These are phyloP conservation scores for Bicyclus anynana DNA, from an alignment of 1,140 invertebrate species.

Conservation along the genomic window DNA sequence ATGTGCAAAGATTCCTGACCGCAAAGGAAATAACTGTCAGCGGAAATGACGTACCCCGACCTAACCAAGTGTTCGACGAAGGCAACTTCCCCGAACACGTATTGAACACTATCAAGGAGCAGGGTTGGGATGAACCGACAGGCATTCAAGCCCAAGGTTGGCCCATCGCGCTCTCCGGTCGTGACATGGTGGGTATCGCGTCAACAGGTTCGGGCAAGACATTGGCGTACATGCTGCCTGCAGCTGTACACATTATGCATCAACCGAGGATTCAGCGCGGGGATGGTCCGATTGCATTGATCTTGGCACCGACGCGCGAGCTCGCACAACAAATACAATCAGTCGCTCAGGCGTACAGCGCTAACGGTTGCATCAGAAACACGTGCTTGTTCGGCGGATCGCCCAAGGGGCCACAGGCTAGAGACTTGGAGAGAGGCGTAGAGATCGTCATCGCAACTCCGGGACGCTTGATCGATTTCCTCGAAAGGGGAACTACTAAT, in stretches of 20 bases:
- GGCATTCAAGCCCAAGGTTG: constrained; percentile 93
- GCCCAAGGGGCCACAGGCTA: constrained; percentile 94
- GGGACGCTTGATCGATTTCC: constrained; percentile 97
- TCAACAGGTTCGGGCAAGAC: constrained; percentile 97
- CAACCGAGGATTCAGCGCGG: constrained; percentile 84
- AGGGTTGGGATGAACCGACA: constrained; percentile 90
- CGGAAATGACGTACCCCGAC: constrained; percentile 89
- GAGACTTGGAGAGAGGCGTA: constrained; percentile 93
- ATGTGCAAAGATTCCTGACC: constrained; percentile 85
- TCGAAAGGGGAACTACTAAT: constrained; percentile 95
- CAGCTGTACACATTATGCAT: constrained; percentile 86
- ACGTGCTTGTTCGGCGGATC: constrained; percentile 98
- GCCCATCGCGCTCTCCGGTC: constrained; percentile 94
- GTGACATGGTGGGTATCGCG: constrained; percentile 96
- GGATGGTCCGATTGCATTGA: constrained; percentile 95
- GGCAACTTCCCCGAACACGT: constrained; percentile 91
- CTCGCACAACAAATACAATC: constrained; percentile 98
- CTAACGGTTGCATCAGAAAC: constrained; percentile 88
- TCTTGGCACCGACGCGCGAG: constrained; percentile 97
- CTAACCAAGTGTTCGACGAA: constrained; percentile 93
- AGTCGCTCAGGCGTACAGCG: constrained; percentile 94
- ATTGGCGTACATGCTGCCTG: constrained; percentile 89
- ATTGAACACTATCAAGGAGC: constrained; percentile 88
- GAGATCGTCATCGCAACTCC: constrained; percentile 98
- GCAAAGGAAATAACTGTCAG: constrained; percentile 92